Evolutionary conservation across 2,113 vertebrate genomes (phyloP).

Genomic region (Eira barbara): DNA sequence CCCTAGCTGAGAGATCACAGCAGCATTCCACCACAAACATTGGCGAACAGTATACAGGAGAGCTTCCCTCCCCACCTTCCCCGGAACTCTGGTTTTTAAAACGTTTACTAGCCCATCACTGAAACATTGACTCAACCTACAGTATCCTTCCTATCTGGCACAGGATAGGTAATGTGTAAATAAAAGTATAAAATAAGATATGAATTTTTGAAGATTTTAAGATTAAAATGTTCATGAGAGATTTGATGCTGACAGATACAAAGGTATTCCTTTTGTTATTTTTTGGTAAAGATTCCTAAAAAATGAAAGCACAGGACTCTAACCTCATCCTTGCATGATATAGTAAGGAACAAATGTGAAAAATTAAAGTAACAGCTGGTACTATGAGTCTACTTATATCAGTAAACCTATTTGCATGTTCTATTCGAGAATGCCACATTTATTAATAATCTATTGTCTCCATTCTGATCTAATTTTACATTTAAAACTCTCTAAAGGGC

Average conservation of each 20-base stretch:
- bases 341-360: background rate
- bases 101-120: background rate
- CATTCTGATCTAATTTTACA: background rate
- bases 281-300: background rate
- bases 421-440: background rate
- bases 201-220: background rate
- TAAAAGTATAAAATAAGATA: background rate
- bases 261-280: background rate
- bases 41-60: background rate
- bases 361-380: background rate
- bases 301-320: background rate
- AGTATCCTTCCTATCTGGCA: background rate
- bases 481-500: background rate
- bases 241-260: background rate
- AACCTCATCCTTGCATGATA: background rate
- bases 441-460: background rate
- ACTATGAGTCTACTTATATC: background rate
- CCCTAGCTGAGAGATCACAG: background rate
- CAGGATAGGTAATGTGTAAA: background rate
- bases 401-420: background rate
- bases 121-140: background rate
- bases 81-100: background rate
- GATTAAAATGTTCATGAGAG: background rate
- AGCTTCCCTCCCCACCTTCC: fast-evolving
- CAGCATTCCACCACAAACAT: background rate